Base-by-base conservation (phyloP, 1,140 invertebrate genomes). In the Heliconius hewitsoni region DNA sequence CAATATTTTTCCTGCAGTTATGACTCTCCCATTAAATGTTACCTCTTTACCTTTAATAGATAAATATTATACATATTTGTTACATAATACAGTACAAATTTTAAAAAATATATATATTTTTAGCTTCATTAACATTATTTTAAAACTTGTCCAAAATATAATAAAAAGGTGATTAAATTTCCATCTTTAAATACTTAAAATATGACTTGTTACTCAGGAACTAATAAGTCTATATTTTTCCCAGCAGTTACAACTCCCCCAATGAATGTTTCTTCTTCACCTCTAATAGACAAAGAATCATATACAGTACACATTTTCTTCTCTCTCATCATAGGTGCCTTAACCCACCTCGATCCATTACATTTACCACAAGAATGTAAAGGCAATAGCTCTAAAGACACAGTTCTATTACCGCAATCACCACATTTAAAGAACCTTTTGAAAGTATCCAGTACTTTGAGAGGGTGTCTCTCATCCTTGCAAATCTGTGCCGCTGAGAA, bases 391-490 rank as follows among this genome's bases (percentile, higher is more conserved):
- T 97, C 96, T 34, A 98, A 95, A 66, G 96, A 96, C 71, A 97
- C 95, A 4, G 97, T 98, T 84, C 98, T 96, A 86, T 98, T 97
- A 46, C 96, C 96, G 93, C 98, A 99, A 87, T 98, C 96, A 34
- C 95, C 95, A 94, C 98, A 99, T 91, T 97, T 97, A 92, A 98
- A 99, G 91, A 99, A 99, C 80, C 98, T 95, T 87, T 99, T 99
- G 23, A 96, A 95, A 1, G 97, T 97, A 88, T 98, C 96, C 13
- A 97, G 95, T 1, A 97, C 96, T 92, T 96, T 97, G 0, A 98
- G 86, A 0, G 96, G 95, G 95, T 99, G 98, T 57, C 96, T 95
- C 85, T 98, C 96, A 82, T 96, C 95, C 91, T 98, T 98, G 87
- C 98, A 99, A 8, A 96, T 92, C 76, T 99, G 98, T 9, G 97